Evolutionary conservation across 2,888 invertebrate species (phyloP).

Genomic region (Toxonevra muliebris): DNA sequence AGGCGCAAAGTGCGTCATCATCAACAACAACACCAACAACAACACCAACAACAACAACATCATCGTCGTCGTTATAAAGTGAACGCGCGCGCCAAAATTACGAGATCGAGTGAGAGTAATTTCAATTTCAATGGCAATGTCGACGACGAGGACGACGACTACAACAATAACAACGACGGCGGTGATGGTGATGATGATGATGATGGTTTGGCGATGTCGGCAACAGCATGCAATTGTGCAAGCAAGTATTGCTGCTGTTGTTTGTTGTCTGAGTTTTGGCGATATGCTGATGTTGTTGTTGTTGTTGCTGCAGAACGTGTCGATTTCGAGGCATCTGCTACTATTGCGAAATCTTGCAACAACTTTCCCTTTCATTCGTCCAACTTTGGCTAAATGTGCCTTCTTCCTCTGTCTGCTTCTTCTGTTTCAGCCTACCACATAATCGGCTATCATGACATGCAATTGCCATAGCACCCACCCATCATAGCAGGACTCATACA

Average conservation of each 20-base stretch:
- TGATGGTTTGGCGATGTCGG: not conserved
- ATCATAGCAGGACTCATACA: not conserved
- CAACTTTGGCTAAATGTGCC: not conserved
- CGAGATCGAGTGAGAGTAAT: slow-evolving; percentile 30
- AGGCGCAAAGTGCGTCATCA: too few relatives aligned
- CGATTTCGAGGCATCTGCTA: too few relatives aligned
- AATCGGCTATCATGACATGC: too few relatives aligned
- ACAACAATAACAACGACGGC: slow-evolving; percentile 16
- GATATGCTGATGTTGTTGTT: slow-evolving; percentile 2
- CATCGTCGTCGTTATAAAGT: slow-evolving; percentile 17
- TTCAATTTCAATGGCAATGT: slow-evolving; percentile 35
- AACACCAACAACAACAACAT: slow-evolving; percentile 15
- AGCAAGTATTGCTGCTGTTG: slow-evolving; percentile 16
- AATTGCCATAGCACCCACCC: not conserved
- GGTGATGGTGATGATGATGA: not conserved
- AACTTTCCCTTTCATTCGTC: not conserved
- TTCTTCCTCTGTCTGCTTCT: not conserved
- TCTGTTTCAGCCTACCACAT: not conserved
- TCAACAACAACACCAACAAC: not conserved
- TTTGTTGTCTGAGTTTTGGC: not conserved
- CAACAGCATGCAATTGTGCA: slow-evolving; percentile 16
- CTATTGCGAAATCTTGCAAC: not conserved
- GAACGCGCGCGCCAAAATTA: slow-evolving; percentile 27
- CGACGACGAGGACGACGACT: slow-evolving; percentile 20
- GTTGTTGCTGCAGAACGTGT: not conserved